phyloP scores from a whole-genome alignment of 2,113 vertebrate species.

The Columba janthina region DNA sequence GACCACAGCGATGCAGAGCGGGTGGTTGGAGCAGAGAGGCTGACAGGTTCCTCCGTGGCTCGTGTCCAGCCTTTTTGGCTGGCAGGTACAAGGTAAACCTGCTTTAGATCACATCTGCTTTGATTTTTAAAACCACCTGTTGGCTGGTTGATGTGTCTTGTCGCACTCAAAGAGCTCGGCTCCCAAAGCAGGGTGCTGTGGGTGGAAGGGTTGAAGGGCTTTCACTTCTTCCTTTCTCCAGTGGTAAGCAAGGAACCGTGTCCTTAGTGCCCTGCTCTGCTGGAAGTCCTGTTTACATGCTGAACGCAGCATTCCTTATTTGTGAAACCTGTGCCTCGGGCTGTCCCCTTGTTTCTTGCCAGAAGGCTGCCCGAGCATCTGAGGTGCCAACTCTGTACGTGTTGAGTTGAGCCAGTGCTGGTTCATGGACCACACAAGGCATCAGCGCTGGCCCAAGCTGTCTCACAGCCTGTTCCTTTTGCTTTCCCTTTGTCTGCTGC shows the following conservation, averaged over 20 bases:
- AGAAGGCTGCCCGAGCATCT: not conserved
- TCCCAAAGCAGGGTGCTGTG: not conserved
- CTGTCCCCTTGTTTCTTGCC: not conserved
- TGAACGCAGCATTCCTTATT: not conserved
- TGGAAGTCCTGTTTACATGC: not conserved
- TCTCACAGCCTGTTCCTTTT: not conserved
- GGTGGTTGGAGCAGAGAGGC: not conserved
- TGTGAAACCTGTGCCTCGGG: not conserved
- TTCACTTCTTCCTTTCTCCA: not conserved
- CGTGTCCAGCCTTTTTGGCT: not conserved
- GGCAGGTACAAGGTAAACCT: not conserved
- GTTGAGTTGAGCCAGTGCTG: not conserved
- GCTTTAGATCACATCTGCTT: not conserved
- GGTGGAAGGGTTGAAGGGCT: not conserved
- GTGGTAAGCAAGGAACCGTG: not conserved
- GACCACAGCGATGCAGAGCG: fast-evolving
- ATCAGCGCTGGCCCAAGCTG: not conserved
- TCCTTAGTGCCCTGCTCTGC: not conserved
- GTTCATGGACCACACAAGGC: not conserved
- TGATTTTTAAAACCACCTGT: not conserved
- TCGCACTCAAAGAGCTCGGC: not conserved
- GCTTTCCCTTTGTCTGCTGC: not conserved
- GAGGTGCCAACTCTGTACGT: not conserved
- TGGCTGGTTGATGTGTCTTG: not conserved
- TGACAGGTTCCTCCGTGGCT: not conserved